Conservation (phyloP, 23 tunicate species). For the Clavelina lepadiformis region DNA sequence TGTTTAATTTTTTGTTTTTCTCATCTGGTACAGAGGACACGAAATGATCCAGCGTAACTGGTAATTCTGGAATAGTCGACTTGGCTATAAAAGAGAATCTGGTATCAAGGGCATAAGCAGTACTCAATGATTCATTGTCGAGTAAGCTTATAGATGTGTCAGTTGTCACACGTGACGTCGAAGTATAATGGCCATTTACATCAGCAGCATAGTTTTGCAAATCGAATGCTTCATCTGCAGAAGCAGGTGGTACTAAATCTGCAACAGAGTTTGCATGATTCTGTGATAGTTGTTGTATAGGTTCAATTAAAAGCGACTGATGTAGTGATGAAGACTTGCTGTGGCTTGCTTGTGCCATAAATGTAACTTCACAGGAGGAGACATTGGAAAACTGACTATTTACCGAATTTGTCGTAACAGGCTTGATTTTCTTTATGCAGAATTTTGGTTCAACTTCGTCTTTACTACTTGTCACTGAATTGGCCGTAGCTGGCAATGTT, state of each 20-base stretch:
- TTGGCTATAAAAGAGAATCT: not conserved
- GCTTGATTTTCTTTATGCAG: not conserved
- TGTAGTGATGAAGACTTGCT: not conserved
- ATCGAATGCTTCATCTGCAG: too few relatives aligned
- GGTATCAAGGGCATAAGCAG: not conserved
- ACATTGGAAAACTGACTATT: conserved; percentile 4
- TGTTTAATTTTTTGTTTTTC: conserved; percentile 16
- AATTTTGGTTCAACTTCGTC: not conserved
- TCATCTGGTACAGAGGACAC: too few relatives aligned
- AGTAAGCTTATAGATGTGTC: not conserved
- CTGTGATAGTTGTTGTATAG: too few relatives aligned
- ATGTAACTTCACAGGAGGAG: not conserved
- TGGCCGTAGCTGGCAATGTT: not conserved
- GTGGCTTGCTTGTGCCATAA: not conserved
- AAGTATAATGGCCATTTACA: not conserved
- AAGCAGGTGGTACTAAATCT: not conserved
- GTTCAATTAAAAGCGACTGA: not conserved
- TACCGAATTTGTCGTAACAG: conserved; percentile 9
- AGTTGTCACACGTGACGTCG: not conserved
- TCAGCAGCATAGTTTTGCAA: not conserved
- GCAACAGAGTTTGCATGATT: not conserved
- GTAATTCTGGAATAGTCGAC: not conserved
- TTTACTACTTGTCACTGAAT: not conserved
- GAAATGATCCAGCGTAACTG: too few relatives aligned
- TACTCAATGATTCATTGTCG: not conserved